Percentiles rank a stretch among this genome's conserved stretches.
phyloP scores from a whole-genome alignment of 2,888 invertebrate species.

The Rhorus exstirpatorius region DNA sequence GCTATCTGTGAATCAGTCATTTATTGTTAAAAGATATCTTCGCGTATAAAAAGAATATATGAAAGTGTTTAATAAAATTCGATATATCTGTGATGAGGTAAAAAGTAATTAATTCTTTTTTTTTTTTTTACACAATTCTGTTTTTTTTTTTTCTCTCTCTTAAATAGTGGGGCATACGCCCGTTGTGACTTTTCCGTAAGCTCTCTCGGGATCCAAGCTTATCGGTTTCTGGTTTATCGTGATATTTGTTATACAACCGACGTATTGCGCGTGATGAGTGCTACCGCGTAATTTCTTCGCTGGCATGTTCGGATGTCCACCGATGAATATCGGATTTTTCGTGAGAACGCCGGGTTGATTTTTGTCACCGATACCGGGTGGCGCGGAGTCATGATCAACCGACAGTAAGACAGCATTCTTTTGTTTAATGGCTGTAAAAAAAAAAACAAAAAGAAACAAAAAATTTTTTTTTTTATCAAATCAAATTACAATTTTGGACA shows the following conservation, averaged over 20 bases:
- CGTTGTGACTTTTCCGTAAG: conserved; percentile 91
- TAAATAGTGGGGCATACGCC: conserved; percentile 94
- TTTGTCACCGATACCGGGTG: conserved; percentile 90
- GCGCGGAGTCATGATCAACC: conserved; percentile 93
- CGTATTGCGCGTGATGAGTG: conserved; percentile 90
- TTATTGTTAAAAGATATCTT: conserved; percentile 56
- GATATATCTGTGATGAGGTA: conserved; percentile 45
- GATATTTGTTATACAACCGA: conserved; percentile 93
- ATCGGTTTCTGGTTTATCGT: conserved; percentile 88
- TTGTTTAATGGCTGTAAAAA: conserved; percentile 92
- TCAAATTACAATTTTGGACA: background rate
- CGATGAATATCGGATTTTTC: conserved; percentile 95
- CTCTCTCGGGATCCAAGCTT: conserved; percentile 87
- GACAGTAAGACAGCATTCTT: conserved; percentile 95
- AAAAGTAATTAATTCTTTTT: conserved; percentile 51
- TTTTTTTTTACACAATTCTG: background rate
- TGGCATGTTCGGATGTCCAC: conserved; percentile 93
- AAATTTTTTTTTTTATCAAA: background rate
- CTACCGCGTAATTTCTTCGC: conserved; percentile 88
- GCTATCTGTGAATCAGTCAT: conserved; percentile 45
- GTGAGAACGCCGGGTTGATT: conserved; percentile 92
- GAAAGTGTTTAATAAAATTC: conserved; percentile 15
- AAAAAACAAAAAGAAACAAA: conserved; percentile 13
- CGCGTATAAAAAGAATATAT: conserved; percentile 43
- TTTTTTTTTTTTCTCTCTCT: background rate